Base-by-base conservation (phyloP, 2,113 vertebrate species). In the Cynocephalus volans region DNA sequence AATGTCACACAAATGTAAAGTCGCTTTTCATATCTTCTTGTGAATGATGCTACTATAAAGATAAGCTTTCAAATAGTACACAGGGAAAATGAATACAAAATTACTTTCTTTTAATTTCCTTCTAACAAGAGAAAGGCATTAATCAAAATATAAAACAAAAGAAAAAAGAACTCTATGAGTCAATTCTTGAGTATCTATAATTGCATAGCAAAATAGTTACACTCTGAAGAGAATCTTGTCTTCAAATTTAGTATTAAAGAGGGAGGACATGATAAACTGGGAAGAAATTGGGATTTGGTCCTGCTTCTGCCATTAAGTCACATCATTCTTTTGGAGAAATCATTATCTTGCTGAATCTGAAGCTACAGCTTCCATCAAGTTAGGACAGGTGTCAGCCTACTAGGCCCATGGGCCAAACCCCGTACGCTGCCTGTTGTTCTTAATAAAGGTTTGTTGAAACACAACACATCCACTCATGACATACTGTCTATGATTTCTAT, bases 81-180 rank as follows among this genome's bases (percentile, higher is more conserved):
- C 80, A 18, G 26, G 24, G n/a, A 48, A 92, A 72, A 73, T 64
- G 3, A 95, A 92, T 64, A 76, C 7, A 76, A 91, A 76, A 60
- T 82, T 70, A n/a, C 73, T 85, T 58, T 36, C n/a, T 89, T 96
- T 96, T 67, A 80, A 84, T 92, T 85, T 79, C 56, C 15, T 70
- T 91, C n/a, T 52, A 70, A 41, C 23, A 69, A 87, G 45, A 92
- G 18, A 88, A 96, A 93, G 4, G 13, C 45, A 86, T 48, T 96
- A 87, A 89, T 58, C 72, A 88, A 96, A 96, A n/a, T 82, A 92
- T 81, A 70, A 70, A 95, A 93, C 26, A 70, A 85, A 60, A 50
- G 31, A 75, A 84, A 93, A 60, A 23, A 14, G 10, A 87, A 93
- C 12, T 33, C 54, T 62, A 48, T 58, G n/a, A 91, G 18, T 64